These are phyloP conservation scores for Drosophila borborema DNA, from an alignment of 2,888 invertebrate genomes.

Conservation along the genomic window DNA sequence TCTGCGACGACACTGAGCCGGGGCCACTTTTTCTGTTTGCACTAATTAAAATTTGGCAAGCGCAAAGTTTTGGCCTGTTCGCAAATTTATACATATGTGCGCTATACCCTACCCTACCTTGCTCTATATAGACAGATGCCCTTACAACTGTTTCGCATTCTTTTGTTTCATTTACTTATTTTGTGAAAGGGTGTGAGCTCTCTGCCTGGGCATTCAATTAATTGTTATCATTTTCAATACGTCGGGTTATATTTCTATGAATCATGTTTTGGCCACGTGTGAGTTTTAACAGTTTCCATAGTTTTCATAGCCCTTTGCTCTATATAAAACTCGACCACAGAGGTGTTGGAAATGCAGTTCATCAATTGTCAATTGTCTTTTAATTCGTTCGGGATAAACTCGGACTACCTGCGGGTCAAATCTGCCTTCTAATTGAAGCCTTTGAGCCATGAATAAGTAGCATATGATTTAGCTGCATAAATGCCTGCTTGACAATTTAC, in stretches of 20 bases:
- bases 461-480: no score
- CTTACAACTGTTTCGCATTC: slow-evolving; percentile 3
- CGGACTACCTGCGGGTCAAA: slow-evolving; percentile 1
- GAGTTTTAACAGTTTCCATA: slow-evolving; percentile 53
- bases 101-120: neutral
- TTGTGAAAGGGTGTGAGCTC: slow-evolving; percentile 67
- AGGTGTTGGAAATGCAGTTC: neutral
- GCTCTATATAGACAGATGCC: neutral
- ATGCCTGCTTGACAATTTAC: neutral
- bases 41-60: slow-evolving; percentile 67
- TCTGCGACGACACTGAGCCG: slow-evolving; percentile 15
- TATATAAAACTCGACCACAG: neutral
- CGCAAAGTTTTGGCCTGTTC: slow-evolving; percentile 21
- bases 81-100: neutral
- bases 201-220: slow-evolving; percentile 59
- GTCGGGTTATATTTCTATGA: slow-evolving; percentile 38
- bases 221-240: slow-evolving; percentile 61
- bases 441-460: neutral
- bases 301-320: slow-evolving; percentile 18
- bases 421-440: neutral
- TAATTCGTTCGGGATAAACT: neutral
- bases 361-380: slow-evolving; percentile 5
- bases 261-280: slow-evolving; percentile 44
- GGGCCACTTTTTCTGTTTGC: slow-evolving; percentile 70
- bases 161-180: slow-evolving; percentile 10